A percentile compares a stretch with the other conserved stretches of the same genome.
Conservation (phyloP, 2,797 vertebrate species). For the Silurus aristotelis region DNA sequence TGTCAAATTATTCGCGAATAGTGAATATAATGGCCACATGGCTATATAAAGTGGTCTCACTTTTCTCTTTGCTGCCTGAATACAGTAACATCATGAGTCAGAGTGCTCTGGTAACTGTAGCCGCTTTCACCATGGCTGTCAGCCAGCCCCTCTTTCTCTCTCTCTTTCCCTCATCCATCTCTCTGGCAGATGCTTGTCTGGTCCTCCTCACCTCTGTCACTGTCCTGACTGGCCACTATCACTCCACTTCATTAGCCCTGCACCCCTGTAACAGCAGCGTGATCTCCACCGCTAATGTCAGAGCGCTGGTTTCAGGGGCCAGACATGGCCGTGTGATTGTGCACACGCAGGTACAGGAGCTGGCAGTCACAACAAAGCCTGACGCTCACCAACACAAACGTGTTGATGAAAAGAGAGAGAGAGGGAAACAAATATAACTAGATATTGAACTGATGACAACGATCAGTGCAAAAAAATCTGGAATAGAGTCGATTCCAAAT, state of each 20-base stretch:
- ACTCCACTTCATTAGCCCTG: slow-evolving; percentile 84
- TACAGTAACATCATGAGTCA: slow-evolving; percentile 69
- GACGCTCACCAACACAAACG: background rate
- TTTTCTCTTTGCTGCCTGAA: slow-evolving; percentile 28
- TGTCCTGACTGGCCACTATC: slow-evolving; percentile 72
- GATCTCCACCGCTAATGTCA: slow-evolving; percentile 66
- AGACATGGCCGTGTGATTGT: slow-evolving; percentile 63
- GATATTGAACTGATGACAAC: background rate
- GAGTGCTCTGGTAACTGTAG: slow-evolving; percentile 51
- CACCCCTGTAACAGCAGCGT: slow-evolving; percentile 78
- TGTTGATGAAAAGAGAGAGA: background rate
- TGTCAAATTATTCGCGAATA: background rate
- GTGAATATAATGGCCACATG: background rate
- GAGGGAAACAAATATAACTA: no score
- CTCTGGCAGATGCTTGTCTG: slow-evolving; percentile 79
- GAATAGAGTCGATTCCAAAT: background rate
- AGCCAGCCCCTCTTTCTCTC: slow-evolving; percentile 17
- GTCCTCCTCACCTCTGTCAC: slow-evolving; percentile 78
- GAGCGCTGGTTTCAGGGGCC: slow-evolving; percentile 72
- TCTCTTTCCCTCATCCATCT: slow-evolving; percentile 51
- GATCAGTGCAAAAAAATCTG: background rate
- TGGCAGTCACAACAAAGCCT: slow-evolving; percentile 23
- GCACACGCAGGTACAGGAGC: slow-evolving; percentile 4
- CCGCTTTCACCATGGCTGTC: slow-evolving; percentile 48
- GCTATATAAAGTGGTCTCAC: background rate